Percentiles rank a stretch among this genome's conserved stretches.
Conservation (phyloP, 1,140 invertebrate species). For the Aethina tumida region DNA sequence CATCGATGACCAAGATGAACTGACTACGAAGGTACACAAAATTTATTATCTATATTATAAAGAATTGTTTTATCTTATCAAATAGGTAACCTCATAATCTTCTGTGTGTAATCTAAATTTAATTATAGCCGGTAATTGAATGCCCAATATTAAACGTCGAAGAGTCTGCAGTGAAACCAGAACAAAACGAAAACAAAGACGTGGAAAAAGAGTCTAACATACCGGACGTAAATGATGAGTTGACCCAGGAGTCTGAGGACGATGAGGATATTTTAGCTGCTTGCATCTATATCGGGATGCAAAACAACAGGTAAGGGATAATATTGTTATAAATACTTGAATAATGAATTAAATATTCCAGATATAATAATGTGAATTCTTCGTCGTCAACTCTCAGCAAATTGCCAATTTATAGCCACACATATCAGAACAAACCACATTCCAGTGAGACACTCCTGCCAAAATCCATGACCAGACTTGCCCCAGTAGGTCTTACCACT, state of each 20-base stretch:
- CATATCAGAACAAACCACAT: slow-evolving; percentile 6
- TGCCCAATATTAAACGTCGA: no score
- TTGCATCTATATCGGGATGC: slow-evolving; percentile 65
- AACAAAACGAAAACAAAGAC: slow-evolving; percentile 16
- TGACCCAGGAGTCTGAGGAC: slow-evolving; percentile 19
- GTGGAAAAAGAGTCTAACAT: slow-evolving; percentile 14
- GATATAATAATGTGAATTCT: slow-evolving; percentile 11
- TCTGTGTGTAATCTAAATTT: no score
- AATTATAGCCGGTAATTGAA: no score
- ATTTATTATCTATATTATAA: no score
- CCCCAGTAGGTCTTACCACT: slow-evolving; percentile 64
- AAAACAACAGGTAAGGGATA: slow-evolving; percentile 45
- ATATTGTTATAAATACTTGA: neutral
- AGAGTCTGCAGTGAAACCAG: no score
- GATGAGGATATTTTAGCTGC: slow-evolving; percentile 55
- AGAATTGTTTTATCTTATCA: no score
- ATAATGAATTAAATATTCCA: slow-evolving; percentile 1
- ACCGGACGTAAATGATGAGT: slow-evolving; percentile 18
- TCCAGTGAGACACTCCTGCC: neutral
- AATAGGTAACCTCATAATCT: no score
- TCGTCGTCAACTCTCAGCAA: slow-evolving; percentile 18
- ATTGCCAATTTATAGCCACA: slow-evolving; percentile 16
- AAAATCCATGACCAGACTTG: neutral
- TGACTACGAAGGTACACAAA: no score
- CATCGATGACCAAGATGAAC: slow-evolving; percentile 53